phyloP scores from a whole-genome alignment of 2,797 vertebrate genomes.

The Enteromius treurensis region DNA sequence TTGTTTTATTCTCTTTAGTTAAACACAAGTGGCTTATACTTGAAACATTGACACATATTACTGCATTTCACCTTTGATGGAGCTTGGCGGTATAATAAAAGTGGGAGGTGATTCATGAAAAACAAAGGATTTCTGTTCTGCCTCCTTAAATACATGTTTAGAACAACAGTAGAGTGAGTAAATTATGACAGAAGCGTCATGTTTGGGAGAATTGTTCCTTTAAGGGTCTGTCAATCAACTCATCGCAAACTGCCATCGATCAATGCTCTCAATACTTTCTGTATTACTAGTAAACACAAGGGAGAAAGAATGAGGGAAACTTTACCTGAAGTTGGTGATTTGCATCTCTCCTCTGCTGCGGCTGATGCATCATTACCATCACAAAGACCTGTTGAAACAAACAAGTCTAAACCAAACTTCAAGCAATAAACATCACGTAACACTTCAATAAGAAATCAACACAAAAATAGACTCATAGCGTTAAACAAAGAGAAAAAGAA shows the following conservation, averaged over 20 bases:
- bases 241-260: background rate
- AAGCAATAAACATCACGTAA: background rate
- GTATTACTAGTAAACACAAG: background rate
- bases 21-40: background rate
- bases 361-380: slow-evolving; percentile 88
- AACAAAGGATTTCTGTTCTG: slow-evolving; percentile 9
- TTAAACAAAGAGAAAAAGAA: slow-evolving; percentile 40
- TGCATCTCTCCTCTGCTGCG: slow-evolving; percentile 91
- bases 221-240: slow-evolving; percentile 5
- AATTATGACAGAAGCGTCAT: background rate
- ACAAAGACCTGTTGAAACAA: slow-evolving; percentile 79
- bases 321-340: slow-evolving; percentile 96
- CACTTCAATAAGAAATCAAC: slow-evolving; percentile 1
- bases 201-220: background rate
- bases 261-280: background rate
- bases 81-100: background rate
- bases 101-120: slow-evolving; percentile 2
- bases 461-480: slow-evolving; percentile 1
- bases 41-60: background rate
- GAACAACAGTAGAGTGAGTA: background rate
- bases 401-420: slow-evolving; percentile 31
- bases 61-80: background rate
- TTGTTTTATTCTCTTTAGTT: background rate
- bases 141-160: background rate
- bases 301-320: background rate